These are phyloP conservation scores for Syndactyla subalaris DNA, from an alignment of 2,797 vertebrate species.

Conservation along the genomic window DNA sequence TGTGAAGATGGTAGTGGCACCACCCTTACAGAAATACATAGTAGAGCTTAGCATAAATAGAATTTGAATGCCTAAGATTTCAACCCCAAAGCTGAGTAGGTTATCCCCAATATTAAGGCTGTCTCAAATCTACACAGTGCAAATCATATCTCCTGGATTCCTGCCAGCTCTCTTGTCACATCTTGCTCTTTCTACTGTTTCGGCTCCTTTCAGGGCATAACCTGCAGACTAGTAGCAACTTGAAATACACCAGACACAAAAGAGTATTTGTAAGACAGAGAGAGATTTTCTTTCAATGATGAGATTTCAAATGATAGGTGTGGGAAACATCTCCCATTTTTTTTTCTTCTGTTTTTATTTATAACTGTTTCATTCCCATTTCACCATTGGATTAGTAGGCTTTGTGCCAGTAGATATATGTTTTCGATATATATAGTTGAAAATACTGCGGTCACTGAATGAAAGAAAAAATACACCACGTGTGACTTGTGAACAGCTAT, in stretches of 20 bases:
- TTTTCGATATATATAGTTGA: constrained; percentile 28
- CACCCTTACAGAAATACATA: not conserved
- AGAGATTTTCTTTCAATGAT: not conserved
- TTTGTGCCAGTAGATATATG: constrained; percentile 26
- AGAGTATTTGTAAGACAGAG: not conserved
- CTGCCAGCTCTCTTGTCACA: constrained; percentile 25
- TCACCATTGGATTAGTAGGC: constrained; percentile 29
- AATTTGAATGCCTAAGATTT: not conserved
- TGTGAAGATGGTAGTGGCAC: not conserved
- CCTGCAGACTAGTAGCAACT: constrained; percentile 30
- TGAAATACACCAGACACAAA: constrained; percentile 20
- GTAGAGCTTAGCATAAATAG: not conserved
- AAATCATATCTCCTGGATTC: constrained; percentile 13
- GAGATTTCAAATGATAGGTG: constrained; percentile 15
- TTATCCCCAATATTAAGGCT: not conserved
- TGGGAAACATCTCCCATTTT: not conserved
- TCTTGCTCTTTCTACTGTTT: constrained; percentile 12
- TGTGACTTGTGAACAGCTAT: constrained; percentile 32
- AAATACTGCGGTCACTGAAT: constrained; percentile 42
- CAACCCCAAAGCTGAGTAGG: not conserved
- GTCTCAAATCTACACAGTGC: not conserved
- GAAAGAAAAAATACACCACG: constrained; percentile 34
- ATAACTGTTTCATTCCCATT: constrained; percentile 10
- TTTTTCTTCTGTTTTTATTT: not conserved
- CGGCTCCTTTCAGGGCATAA: not conserved